Evolutionary conservation across 1,140 invertebrate species (phyloP).

Genomic region (Mizuhopecten yessoensis): DNA sequence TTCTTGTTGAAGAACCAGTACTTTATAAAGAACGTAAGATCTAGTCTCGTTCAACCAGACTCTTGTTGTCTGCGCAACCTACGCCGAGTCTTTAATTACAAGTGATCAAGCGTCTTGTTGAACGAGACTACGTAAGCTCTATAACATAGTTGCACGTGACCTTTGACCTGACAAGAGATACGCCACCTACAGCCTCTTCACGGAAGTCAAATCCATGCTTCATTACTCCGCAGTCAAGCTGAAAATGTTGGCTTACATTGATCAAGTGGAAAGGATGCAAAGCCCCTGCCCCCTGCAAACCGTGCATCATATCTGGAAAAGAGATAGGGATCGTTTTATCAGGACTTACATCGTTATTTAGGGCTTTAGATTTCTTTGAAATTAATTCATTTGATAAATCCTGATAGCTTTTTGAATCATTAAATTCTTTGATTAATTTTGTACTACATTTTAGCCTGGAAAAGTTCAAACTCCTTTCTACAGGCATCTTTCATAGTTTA

Average conservation of each 20-base stretch:
- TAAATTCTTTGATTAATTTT: neutral
- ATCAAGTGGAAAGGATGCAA: neutral
- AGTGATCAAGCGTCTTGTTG: no score
- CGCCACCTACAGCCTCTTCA: slow-evolving; percentile 13
- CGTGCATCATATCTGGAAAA: neutral
- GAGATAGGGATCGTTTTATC: neutral
- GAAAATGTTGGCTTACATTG: slow-evolving; percentile 6
- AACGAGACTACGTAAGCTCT: no score
- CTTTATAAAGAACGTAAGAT: no score
- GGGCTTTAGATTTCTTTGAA: neutral
- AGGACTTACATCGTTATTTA: neutral
- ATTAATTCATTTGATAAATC: neutral
- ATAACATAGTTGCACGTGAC: neutral
- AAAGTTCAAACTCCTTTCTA: no score
- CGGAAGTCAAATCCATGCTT: neutral
- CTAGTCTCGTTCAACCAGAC: no score
- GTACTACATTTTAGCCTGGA: no score
- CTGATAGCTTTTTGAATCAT: neutral
- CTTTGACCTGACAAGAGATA: neutral
- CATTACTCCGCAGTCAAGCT: slow-evolving; percentile 13
- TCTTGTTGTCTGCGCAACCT: no score
- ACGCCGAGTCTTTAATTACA: no score
- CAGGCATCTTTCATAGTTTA: neutral
- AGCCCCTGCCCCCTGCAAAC: neutral
- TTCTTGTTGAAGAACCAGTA: neutral